Base-by-base conservation (phyloP, 2,797 vertebrate species). In the Lagodon rhomboides region DNA sequence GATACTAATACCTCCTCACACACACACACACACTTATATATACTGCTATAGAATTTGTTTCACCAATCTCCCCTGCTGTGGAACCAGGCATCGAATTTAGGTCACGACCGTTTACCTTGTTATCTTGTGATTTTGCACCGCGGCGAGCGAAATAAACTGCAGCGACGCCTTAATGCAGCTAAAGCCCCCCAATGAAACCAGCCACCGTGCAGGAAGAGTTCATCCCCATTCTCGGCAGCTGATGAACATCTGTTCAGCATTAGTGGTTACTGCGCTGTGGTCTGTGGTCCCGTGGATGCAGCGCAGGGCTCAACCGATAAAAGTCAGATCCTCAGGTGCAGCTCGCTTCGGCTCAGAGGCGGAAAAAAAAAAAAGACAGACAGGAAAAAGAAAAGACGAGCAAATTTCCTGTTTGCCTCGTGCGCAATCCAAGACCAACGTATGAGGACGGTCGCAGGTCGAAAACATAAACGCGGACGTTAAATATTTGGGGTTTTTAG, bases 161-260 rank as follows among this genome's bases (percentile, higher is more conserved):
- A 68, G 84, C 17, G 68, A 76, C 17, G 64, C 77, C 74, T 80
- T 79, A 86, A 87, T 80, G 85, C 88, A 79, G 84, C 83, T 72
- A 82, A 84, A 89, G 73, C 86, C 27, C 27, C 78, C 66, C 59
- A 22, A n/a, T 75, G 84, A 87, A 90, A 84, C 62, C 88, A 85
- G 84, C 79, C 74, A 75, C 79, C 59, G 7, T 46, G 84, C 56
- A 23, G 87, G 60, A 85, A 64, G 80, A 82, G 75, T 80, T 89
- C 86, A 82, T 89, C 82, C 78, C 68, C 23, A 86, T 85, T 83
- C 85, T 83, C 77, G 51, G 75, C 90, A 87, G 87, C 91, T 88
- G 91, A 93, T 77, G 82, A 92, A 92, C 92, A 94, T 93, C 91
- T 93, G 93, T 87, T 91, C 82, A 79, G 88, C 87, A 82, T 93